phyloP scores from a whole-genome alignment of 2,113 vertebrate genomes.

The Sus scrofa region DNA sequence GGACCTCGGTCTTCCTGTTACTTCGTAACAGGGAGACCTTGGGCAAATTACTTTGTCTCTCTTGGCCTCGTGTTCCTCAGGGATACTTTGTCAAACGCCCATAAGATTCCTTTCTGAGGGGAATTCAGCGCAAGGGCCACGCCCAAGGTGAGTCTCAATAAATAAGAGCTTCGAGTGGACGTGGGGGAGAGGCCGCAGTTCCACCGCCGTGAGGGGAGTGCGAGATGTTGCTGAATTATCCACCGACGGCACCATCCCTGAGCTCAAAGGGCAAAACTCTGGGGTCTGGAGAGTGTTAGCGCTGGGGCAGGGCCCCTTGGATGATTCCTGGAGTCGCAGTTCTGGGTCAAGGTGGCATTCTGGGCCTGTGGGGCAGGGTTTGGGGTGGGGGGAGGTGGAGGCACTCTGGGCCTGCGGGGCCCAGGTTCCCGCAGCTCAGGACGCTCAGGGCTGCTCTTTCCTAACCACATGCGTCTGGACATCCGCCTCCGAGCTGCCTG shows the following conservation, averaged over 20 bases:
- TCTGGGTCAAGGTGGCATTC: not conserved
- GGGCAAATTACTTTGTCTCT: not conserved
- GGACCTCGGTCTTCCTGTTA: not conserved
- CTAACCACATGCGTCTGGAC: not conserved
- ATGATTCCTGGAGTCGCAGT: not conserved
- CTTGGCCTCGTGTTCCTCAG: not conserved
- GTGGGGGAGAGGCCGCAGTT: rapidly evolving
- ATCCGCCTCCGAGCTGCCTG: not conserved
- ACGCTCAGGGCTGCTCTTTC: not conserved
- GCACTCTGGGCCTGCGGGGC: not conserved
- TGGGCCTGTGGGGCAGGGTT: not conserved
- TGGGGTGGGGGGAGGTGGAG: too few relatives aligned
- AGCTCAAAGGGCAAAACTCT: not conserved
- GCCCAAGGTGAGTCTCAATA: not conserved
- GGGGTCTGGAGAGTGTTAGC: rapidly evolving
- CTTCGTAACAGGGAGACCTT: not conserved
- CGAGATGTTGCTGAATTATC: not conserved
- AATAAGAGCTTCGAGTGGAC: not conserved
- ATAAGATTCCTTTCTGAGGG: not conserved
- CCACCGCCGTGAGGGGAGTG: not conserved
- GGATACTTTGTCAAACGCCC: not conserved
- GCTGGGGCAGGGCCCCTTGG: not conserved
- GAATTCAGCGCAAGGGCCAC: not conserved
- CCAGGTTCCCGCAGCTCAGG: not conserved
- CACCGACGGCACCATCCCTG: not conserved